Percentiles rank a stretch among this genome's conserved stretches.
Evolutionary conservation across 2,888 invertebrate genomes (phyloP).

Genomic region (Napeogenes inachia): DNA sequence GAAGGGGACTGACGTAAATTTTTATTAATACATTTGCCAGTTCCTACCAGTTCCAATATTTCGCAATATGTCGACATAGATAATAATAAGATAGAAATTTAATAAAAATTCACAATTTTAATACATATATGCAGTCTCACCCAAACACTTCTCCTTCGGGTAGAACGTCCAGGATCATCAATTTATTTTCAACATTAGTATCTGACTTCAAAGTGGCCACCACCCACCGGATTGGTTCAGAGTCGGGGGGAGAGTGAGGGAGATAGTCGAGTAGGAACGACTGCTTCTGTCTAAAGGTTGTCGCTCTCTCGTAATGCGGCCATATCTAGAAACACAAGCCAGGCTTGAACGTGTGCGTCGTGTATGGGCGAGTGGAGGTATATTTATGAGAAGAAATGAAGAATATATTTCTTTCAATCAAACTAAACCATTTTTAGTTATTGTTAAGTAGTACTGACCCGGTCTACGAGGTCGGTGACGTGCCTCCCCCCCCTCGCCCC

Average conservation of each 20-base stretch:
- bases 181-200: constrained; percentile 33
- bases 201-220: constrained; percentile 27
- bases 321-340: constrained; percentile 39
- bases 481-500: constrained; percentile 30
- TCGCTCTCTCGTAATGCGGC: constrained; percentile 36
- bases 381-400: too few species aligned
- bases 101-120: too few species aligned
- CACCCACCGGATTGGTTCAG: constrained; percentile 43
- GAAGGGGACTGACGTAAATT: not conserved
- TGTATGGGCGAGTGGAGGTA: too few species aligned
- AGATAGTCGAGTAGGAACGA: constrained; percentile 36
- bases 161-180: constrained; percentile 38
- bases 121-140: constrained; percentile 29
- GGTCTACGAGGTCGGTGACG: constrained; percentile 40
- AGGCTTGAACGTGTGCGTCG: too few species aligned
- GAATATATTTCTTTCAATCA: too few species aligned
- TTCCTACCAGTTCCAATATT: too few species aligned
- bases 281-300: constrained; percentile 39
- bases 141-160: constrained; percentile 41
- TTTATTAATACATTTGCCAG: not conserved
- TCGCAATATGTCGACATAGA: too few species aligned
- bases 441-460: constrained; percentile 37
- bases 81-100: too few species aligned
- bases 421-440: too few species aligned
- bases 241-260: constrained; percentile 26